phyloP scores from a whole-genome alignment of 2,888 invertebrate genomes.

The Heliconius charithonia region DNA sequence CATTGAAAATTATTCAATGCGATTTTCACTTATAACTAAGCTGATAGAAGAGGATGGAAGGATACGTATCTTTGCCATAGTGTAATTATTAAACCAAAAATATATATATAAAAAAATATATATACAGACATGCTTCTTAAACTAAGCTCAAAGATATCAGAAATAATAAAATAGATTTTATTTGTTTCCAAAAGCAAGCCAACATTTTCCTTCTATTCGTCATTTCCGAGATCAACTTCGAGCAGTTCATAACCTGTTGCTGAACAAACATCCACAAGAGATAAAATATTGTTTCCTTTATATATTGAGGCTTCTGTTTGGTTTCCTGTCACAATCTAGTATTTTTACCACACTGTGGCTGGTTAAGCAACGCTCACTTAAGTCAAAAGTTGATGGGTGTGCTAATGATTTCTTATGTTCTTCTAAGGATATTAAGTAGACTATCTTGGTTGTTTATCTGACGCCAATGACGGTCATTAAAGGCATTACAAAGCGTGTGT shows the following conservation, averaged over 20 bases:
- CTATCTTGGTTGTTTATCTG: not conserved
- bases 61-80: too few relatives aligned
- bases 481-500: not conserved
- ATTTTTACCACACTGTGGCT: not conserved
- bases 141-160: not conserved
- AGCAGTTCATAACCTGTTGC: conserved; percentile 43
- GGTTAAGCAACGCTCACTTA: not conserved
- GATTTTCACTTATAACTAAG: too few relatives aligned
- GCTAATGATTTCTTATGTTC: not conserved
- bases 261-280: conserved; percentile 31
- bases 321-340: not conserved
- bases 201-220: conserved; percentile 33
- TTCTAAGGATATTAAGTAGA: not conserved
- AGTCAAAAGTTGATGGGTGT: conserved; percentile 1
- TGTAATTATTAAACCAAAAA: too few relatives aligned
- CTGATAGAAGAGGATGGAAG: too few relatives aligned
- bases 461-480: not conserved
- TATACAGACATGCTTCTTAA: not conserved
- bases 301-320: conserved; percentile 15
- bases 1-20: too few relatives aligned
- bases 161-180: conserved; percentile 4
- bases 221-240: conserved; percentile 28
- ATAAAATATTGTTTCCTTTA: conserved; percentile 21
- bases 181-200: conserved; percentile 9
- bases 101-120: not conserved